phyloP scores from a whole-genome alignment of 1,140 invertebrate genomes.

The Diorhabda sublineata region DNA sequence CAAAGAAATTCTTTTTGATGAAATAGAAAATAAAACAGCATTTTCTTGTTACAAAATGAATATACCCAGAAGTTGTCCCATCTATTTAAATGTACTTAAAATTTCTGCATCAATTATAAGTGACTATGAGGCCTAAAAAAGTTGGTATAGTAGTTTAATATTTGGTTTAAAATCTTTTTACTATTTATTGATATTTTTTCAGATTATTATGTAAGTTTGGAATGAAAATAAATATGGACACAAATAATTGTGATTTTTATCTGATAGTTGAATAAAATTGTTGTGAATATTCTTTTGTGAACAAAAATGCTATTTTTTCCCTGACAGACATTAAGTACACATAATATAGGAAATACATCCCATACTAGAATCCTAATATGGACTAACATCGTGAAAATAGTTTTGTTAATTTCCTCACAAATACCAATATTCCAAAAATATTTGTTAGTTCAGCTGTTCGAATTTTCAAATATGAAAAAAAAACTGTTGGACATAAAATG shows the following conservation, averaged over 20 bases:
- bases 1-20: too few relatives aligned
- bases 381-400: neutral
- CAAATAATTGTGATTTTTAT: neutral
- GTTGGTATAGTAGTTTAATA: too few relatives aligned
- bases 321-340: neutral
- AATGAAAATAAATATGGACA: neutral
- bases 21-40: too few relatives aligned
- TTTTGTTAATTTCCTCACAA: neutral
- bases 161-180: too few relatives aligned
- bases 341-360: neutral
- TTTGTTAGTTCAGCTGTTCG: neutral
- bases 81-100: too few relatives aligned
- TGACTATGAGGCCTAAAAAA: too few relatives aligned
- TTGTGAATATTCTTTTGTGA: neutral
- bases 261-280: neutral
- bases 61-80: too few relatives aligned
- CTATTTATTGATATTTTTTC: too few relatives aligned
- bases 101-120: too few relatives aligned
- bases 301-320: neutral
- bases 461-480: neutral
- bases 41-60: too few relatives aligned
- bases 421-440: slow-evolving; percentile 1
- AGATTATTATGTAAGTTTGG: too few relatives aligned
- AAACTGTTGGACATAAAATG: neutral
- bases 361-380: neutral